Conservation (phyloP, 2,113 vertebrate species). For the Mandrillus leucophaeus region DNA sequence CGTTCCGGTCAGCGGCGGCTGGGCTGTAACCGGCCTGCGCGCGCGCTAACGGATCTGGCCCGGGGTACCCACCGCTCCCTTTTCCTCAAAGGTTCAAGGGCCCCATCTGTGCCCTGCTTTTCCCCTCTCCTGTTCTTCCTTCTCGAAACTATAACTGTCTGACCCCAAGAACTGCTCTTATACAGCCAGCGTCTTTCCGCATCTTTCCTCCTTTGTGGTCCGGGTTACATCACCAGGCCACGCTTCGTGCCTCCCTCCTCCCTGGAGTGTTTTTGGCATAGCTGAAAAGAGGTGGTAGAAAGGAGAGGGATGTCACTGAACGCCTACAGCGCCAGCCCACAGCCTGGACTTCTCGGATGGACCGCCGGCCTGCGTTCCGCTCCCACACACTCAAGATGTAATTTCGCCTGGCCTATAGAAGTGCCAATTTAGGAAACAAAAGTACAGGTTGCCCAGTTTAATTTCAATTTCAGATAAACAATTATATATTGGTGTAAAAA, state of each 20-base stretch:
- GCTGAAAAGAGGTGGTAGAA: neutral
- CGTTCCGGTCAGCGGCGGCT: neutral
- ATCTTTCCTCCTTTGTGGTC: neutral
- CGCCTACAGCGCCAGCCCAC: neutral
- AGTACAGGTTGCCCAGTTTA: neutral
- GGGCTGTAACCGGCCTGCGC: neutral
- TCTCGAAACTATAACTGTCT: neutral
- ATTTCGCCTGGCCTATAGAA: neutral
- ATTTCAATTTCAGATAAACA: neutral
- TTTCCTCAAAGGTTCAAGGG: neutral
- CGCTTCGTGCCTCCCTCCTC: neutral
- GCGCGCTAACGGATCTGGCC: neutral
- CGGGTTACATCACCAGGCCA: rapidly evolving
- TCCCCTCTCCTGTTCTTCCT: neutral
- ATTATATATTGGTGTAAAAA: neutral
- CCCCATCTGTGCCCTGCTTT: neutral
- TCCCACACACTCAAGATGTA: neutral
- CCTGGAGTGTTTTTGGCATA: neutral
- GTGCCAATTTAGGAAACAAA: neutral
- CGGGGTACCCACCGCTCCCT: rapidly evolving
- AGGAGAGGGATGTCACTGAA: neutral
- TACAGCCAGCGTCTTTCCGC: neutral
- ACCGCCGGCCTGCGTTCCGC: rapidly evolving
- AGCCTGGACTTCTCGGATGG: neutral
- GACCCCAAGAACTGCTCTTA: neutral